Evolutionary conservation across 2,797 vertebrate species (phyloP).

Genomic region (Helicolenus hilgendorfi): DNA sequence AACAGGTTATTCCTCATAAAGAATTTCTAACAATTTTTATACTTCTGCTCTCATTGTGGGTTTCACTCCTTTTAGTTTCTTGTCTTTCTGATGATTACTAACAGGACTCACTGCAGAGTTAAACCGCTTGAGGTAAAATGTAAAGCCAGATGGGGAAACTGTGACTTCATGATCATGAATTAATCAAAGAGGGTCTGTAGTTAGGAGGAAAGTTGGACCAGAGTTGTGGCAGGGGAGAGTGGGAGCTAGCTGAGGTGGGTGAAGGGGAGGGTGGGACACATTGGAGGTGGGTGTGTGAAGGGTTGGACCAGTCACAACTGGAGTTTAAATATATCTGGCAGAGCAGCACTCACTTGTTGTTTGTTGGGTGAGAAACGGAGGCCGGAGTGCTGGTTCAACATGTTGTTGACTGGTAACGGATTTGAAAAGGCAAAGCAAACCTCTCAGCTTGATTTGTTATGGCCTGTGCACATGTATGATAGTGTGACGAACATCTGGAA

Average conservation of each 20-base stretch:
- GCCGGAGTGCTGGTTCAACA: not conserved
- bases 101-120: not conserved
- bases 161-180: conserved; percentile 72
- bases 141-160: conserved; percentile 52
- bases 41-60: not conserved
- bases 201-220: conserved; percentile 46
- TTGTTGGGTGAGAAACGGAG: not conserved
- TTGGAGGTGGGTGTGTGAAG: conserved; percentile 52
- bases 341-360: conserved; percentile 59
- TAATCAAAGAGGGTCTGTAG: conserved; percentile 65
- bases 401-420: not conserved
- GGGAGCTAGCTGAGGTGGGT: not conserved
- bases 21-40: not conserved
- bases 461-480: not conserved
- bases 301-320: conserved; percentile 47
- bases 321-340: conserved; percentile 70
- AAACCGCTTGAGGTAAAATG: conserved; percentile 5
- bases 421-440: not conserved
- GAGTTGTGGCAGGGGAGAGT: not conserved
- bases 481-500: conserved; percentile 40
- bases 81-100: not conserved
- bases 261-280: not conserved
- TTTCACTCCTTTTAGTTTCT: not conserved
- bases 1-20: not conserved
- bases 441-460: not conserved